Base-by-base conservation (phyloP, 2,888 invertebrate species). In the Macrostomum cliftonense region DNA sequence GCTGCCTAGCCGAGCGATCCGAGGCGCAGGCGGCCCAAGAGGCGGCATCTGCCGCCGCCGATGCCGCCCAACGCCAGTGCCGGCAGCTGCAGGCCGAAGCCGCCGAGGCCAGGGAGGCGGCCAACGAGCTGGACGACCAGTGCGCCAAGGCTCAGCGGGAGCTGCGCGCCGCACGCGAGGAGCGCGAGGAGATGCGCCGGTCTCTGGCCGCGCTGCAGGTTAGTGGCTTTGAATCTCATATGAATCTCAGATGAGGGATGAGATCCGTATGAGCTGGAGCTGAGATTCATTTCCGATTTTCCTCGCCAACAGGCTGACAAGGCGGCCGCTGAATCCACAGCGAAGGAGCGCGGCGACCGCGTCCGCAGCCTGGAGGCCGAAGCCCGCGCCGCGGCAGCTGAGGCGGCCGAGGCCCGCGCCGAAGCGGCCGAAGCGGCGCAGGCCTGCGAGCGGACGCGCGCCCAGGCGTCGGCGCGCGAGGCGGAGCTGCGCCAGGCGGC, bases 1-100 rank as follows among this genome's bases (percentile, higher is more conserved):
- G 46, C 16, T 28, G 36, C 11, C 36, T 37, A 5, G 14, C 19
- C 2, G 47, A 48, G 17, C 20, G 19, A 12, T 28, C 28, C 28
- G 28, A 28, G 28, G 28, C 28, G 28, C 4, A 28, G 5, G 28
- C 28, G 5, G 28, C 28, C 28, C 28, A 28, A 9, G 28, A 28
- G 28, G 28, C 28, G 5, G 28, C 28, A 4, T 4, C 28, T 4
- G 28, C 28, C 28, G 28, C 69, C 56, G 63, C 67, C 1, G 69
- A 67, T 51, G 61, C 61, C 49, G 63, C 63, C 51, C 66, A 68
- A 59, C 63, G 63, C 1, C 59, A 62, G 44, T 61, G 61, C 17
- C 65, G 66, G 52, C 65, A 67, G 51, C 59, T 71, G 51, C 70
- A 70, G 60, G 63, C 64, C 40, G 66, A 70, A 53, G 63, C 64